Percentiles rank a stretch among this genome's conserved stretches.
phyloP scores from a whole-genome alignment of 2,888 invertebrate species.

The Smittia sp. region DNA sequence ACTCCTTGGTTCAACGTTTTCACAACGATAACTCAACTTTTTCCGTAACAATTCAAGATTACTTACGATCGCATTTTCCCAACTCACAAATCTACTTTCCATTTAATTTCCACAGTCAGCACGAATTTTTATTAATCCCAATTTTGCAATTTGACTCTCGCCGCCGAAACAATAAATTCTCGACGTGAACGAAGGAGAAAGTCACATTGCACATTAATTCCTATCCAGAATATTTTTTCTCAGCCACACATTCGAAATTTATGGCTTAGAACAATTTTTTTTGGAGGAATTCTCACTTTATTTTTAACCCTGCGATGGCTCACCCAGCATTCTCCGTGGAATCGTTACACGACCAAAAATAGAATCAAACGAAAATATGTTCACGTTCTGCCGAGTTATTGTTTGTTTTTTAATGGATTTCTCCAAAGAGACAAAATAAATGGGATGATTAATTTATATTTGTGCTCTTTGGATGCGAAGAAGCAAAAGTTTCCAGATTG shows the following conservation, averaged over 20 bases:
- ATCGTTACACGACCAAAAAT: neutral
- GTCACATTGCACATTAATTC: neutral
- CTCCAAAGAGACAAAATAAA: constrained; percentile 2
- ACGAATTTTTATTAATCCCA: constrained; percentile 33
- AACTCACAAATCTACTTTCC: constrained; percentile 6
- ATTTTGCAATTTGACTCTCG: constrained; percentile 32
- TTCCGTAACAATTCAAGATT: neutral
- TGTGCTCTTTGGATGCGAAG: neutral
- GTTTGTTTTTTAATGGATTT: constrained; percentile 28
- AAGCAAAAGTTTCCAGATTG: neutral
- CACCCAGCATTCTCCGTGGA: neutral
- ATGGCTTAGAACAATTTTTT: neutral
- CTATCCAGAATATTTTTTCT: neutral
- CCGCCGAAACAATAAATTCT: constrained; percentile 12
- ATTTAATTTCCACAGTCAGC: neutral
- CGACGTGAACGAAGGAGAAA: neutral
- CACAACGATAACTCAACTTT: neutral
- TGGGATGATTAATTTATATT: constrained; percentile 27
- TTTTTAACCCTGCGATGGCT: constrained; percentile 15
- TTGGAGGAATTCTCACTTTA: constrained; percentile 10
- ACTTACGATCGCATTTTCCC: neutral
- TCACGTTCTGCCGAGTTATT: neutral
- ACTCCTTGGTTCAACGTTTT: too few species aligned
- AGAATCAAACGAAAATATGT: constrained; percentile 9
- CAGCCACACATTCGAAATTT: constrained; percentile 14